phyloP scores from a whole-genome alignment of 2,888 invertebrate species.

The Orthonychiurus folsomi region DNA sequence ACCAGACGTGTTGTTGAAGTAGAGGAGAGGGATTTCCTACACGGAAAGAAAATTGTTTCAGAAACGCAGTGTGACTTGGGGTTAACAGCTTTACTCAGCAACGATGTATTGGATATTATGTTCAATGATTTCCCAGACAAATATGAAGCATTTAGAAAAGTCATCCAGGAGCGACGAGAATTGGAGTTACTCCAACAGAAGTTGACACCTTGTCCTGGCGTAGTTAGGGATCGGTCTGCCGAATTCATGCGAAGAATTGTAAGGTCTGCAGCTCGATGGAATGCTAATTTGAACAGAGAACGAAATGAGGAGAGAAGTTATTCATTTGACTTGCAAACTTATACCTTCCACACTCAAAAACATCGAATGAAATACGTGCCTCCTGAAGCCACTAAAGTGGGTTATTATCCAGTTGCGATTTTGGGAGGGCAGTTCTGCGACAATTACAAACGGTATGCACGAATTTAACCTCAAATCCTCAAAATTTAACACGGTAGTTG shows the following conservation, averaged over 20 bases:
- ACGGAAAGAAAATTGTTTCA: slow-evolving; percentile 66
- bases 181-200: slow-evolving; percentile 50
- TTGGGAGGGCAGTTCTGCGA: slow-evolving; percentile 96
- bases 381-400: slow-evolving; percentile 51
- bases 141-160: slow-evolving; percentile 78
- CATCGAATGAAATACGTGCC: slow-evolving; percentile 43
- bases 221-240: slow-evolving; percentile 40
- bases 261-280: slow-evolving; percentile 80
- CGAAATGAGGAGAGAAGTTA: slow-evolving; percentile 64
- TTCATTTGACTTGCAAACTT: slow-evolving; percentile 86
- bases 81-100: slow-evolving; percentile 79
- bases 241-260: slow-evolving; percentile 73
- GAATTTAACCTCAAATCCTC: slow-evolving; percentile 12
- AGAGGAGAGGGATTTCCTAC: slow-evolving; percentile 80
- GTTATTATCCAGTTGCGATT: slow-evolving; percentile 80
- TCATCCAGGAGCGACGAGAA: slow-evolving; percentile 60
- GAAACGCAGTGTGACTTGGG: slow-evolving; percentile 78
- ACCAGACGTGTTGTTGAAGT: slow-evolving; percentile 75
- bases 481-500: slow-evolving; percentile 11
- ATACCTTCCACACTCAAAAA: slow-evolving; percentile 67
- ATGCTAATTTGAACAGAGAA: slow-evolving; percentile 68
- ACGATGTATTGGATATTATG: slow-evolving; percentile 93
- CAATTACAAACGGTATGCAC: slow-evolving; percentile 62
- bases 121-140: slow-evolving; percentile 88
- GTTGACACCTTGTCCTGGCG: slow-evolving; percentile 18